phyloP scores from a whole-genome alignment of 2,888 invertebrate genomes.

The Formica aserva region DNA sequence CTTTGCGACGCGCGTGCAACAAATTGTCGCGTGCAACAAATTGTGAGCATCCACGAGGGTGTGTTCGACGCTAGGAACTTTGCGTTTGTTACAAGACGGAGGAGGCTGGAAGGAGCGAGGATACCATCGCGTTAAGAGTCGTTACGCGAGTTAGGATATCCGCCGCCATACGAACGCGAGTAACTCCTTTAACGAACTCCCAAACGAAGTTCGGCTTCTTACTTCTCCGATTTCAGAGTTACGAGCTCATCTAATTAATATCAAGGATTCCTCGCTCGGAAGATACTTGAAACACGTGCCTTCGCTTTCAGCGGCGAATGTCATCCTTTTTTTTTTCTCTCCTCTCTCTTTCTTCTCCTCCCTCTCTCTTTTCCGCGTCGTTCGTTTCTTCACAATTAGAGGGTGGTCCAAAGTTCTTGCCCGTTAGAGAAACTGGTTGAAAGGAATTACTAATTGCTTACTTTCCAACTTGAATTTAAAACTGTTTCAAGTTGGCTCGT shows the following conservation, averaged over 20 bases:
- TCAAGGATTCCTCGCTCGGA: slow-evolving; percentile 50
- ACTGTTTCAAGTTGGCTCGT: slow-evolving; percentile 41
- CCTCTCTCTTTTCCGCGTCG: neutral
- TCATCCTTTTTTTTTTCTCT: slow-evolving; percentile 30
- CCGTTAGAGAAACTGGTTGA: slow-evolving; percentile 42
- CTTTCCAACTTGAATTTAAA: slow-evolving; percentile 46
- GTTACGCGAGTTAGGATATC: slow-evolving; percentile 75
- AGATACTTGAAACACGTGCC: slow-evolving; percentile 54
- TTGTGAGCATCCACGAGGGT: slow-evolving; percentile 65
- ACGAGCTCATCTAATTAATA: slow-evolving; percentile 62
- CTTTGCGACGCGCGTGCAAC: slow-evolving; percentile 65
- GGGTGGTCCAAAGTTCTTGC: slow-evolving; percentile 24
- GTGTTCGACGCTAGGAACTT: slow-evolving; percentile 66
- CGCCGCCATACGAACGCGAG: slow-evolving; percentile 69
- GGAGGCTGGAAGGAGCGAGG: neutral
- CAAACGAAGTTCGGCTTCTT: slow-evolving; percentile 70
- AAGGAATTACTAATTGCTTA: slow-evolving; percentile 49
- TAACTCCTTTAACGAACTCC: slow-evolving; percentile 76
- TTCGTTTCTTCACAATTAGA: slow-evolving; percentile 47
- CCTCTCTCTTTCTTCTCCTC: neutral
- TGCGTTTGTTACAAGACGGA: slow-evolving; percentile 59
- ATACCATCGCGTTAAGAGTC: slow-evolving; percentile 74
- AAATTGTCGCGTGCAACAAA: slow-evolving; percentile 73
- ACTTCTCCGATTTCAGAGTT: slow-evolving; percentile 70
- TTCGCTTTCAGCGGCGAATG: slow-evolving; percentile 41